Conservation (phyloP, 1,140 invertebrate species). For the Heliothis virescens region DNA sequence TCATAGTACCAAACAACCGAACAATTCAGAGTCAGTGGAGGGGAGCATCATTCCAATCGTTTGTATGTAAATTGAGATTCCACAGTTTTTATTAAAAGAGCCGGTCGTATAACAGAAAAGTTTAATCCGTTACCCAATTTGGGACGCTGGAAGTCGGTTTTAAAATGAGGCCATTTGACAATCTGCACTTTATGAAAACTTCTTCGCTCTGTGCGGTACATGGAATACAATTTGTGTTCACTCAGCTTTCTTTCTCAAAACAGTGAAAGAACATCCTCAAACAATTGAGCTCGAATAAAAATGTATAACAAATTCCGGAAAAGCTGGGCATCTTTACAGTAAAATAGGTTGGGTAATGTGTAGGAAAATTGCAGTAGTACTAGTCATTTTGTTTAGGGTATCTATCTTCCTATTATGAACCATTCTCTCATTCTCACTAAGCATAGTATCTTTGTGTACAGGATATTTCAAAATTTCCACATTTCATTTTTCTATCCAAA, state of each 20-base stretch:
- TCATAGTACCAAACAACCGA: background rate
- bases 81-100: conserved; percentile 25
- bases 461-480: too few relatives aligned
- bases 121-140: conserved; percentile 16
- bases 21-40: background rate
- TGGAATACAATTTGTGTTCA: conserved; percentile 20
- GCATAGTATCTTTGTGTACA: too few relatives aligned
- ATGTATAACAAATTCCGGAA: conserved; percentile 24
- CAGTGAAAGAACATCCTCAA: conserved; percentile 30
- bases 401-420: too few relatives aligned
- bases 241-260: conserved; percentile 19
- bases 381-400: background rate
- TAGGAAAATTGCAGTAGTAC: background rate
- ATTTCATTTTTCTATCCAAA: too few relatives aligned
- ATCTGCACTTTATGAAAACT: conserved; percentile 29
- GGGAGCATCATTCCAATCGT: conserved; percentile 23
- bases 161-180: conserved; percentile 7
- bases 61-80: conserved; percentile 38
- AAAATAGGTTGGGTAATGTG: background rate
- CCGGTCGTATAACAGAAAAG: conserved; percentile 19
- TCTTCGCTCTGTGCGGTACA: conserved; percentile 3
- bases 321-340: conserved; percentile 17
- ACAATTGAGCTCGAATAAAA: conserved; percentile 37
- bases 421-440: too few relatives aligned
- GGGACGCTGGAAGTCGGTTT: background rate